These are phyloP conservation scores for Pristionchus exspectatus DNA, from an alignment of 2,888 invertebrate genomes.

Conservation along the genomic window DNA sequence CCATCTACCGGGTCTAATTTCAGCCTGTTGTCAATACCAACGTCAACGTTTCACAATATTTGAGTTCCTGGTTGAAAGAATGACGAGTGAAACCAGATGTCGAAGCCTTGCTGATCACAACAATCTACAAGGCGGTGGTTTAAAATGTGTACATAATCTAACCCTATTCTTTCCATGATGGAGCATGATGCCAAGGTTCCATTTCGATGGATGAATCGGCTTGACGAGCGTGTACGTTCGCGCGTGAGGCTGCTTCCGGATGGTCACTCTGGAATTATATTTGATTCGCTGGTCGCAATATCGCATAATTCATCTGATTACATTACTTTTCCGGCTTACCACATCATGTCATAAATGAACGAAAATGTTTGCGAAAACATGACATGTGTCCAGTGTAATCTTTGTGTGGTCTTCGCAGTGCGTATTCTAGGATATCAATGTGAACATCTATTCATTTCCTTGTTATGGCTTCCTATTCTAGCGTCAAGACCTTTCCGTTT, in stretches of 20 bases:
- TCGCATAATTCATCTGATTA: neutral
- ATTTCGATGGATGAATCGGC: constrained; percentile 50
- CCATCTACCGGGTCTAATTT: neutral
- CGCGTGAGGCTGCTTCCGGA: constrained; percentile 52
- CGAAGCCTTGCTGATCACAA: neutral
- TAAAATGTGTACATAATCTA: neutral
- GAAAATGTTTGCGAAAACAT: neutral
- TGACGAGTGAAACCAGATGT: neutral
- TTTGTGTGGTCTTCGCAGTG: too few species aligned
- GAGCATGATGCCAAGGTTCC: constrained; percentile 52
- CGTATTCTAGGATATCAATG: neutral
- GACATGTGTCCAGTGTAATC: neutral
- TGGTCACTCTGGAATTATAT: constrained; percentile 16
- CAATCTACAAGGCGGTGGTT: neutral
- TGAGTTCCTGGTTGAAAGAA: neutral
- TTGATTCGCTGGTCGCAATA: neutral
- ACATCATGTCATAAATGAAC: neutral
- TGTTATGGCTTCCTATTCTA: neutral
- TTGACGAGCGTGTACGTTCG: constrained; percentile 44
- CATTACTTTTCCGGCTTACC: neutral
- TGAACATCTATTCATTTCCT: neutral
- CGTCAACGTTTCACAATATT: neutral
- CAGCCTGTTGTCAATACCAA: neutral
- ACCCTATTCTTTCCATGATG: constrained; percentile 52
- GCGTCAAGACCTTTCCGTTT: neutral